Conservation (phyloP, 1,140 invertebrate genomes). For the Drosophila ironensis region DNA sequence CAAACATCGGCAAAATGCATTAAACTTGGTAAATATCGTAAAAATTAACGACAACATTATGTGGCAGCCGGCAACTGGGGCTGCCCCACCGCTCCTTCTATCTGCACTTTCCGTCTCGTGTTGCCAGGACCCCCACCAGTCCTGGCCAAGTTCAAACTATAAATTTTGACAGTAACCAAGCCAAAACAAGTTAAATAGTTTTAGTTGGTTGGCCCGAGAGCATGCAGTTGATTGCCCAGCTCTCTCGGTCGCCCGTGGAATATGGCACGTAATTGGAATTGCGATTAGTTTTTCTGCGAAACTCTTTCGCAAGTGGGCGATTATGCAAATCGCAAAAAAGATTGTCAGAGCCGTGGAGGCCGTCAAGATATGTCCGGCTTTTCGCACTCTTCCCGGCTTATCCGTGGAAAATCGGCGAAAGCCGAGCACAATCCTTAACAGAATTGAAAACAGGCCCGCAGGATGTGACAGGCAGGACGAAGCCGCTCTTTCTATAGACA, state of each 20-base stretch:
- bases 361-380: conserved; percentile 13
- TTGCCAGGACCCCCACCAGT: background rate
- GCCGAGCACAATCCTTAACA: conserved; percentile 8
- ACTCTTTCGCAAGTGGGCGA: conserved; percentile 22
- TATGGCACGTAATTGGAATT: conserved; percentile 16
- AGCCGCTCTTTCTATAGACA: background rate
- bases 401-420: conserved; percentile 25
- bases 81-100: background rate
- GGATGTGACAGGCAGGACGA: conserved; percentile 18
- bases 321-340: conserved; percentile 26
- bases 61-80: conserved; percentile 20
- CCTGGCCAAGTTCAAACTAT: conserved; percentile 46
- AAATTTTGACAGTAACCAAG: conserved; percentile 37
- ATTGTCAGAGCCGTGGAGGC: background rate
- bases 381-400: conserved; percentile 31
- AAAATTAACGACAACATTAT: conserved; percentile 75
- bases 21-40: conserved; percentile 78
- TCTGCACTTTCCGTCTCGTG: background rate
- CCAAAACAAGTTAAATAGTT: conserved; percentile 41
- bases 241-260: background rate
- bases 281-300: conserved; percentile 29
- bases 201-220: background rate
- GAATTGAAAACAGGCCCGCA: conserved; percentile 29
- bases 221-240: conserved; percentile 14
- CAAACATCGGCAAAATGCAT: conserved; percentile 72